Percentiles rank a stretch among this genome's conserved stretches.
Evolutionary conservation across 2,888 invertebrate species (phyloP).

Genomic region (Drosophila kambysellisi): DNA sequence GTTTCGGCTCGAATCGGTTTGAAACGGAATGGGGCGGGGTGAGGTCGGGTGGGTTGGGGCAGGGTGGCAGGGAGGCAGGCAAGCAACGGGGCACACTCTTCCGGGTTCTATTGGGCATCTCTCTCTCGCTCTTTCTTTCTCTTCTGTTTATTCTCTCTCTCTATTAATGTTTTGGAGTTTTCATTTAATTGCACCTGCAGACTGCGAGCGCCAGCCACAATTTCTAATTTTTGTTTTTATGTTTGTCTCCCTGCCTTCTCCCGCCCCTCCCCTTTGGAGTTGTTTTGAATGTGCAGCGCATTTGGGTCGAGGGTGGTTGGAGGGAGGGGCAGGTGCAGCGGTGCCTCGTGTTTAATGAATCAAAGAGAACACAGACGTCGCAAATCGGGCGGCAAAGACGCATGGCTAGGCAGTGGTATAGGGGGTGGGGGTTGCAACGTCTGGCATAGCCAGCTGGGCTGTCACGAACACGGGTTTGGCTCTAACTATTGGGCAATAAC

Average conservation of each 20-base stretch:
- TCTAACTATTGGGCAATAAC: constrained; percentile 52
- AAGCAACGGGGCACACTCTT: constrained; percentile 58
- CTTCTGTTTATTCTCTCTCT: background rate
- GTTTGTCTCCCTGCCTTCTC: constrained; percentile 33
- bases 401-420: background rate
- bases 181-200: constrained; percentile 71
- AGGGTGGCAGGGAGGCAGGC: background rate
- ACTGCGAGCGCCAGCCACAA: constrained; percentile 59
- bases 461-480: constrained; percentile 70
- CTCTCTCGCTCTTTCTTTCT: constrained; percentile 7
- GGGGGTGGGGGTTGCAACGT: constrained; percentile 1
- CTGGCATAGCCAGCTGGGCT: constrained; percentile 64
- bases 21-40: background rate
- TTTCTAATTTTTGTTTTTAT: constrained; percentile 63
- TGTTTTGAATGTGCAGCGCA: constrained; percentile 38
- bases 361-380: constrained; percentile 54
- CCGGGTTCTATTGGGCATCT: constrained; percentile 60
- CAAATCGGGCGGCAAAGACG: constrained; percentile 1
- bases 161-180: constrained; percentile 43
- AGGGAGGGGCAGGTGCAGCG: constrained; percentile 4
- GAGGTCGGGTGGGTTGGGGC: background rate
- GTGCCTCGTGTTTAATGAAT: constrained; percentile 63
- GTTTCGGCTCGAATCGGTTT: constrained; percentile 22
- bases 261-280: constrained; percentile 5
- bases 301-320: background rate